Conservation (phyloP, 1,140 invertebrate species). For the Vanessa tameamea region DNA sequence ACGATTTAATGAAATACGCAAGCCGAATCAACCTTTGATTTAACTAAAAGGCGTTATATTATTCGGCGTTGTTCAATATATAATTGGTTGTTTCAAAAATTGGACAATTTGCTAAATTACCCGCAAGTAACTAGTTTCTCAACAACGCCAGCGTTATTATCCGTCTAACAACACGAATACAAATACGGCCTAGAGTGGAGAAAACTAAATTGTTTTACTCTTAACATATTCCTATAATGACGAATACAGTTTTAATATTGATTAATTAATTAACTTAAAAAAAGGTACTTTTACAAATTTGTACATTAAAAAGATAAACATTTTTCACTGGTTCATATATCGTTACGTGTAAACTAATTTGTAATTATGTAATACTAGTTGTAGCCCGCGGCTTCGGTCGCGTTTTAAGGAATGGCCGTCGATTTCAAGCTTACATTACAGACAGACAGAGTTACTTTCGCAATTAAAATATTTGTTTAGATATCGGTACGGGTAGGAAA, state of each 20-base stretch:
- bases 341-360: too few relatives aligned
- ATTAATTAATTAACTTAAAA: too few relatives aligned
- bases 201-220: conserved; percentile 15
- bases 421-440: too few relatives aligned
- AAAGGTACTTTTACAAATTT: too few relatives aligned
- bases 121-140: conserved; percentile 31
- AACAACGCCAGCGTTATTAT: conserved; percentile 35
- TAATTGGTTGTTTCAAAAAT: conserved; percentile 35
- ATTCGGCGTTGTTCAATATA: conserved; percentile 26
- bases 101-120: conserved; percentile 41
- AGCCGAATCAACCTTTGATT: conserved; percentile 14
- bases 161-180: conserved; percentile 37
- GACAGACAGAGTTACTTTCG: too few relatives aligned
- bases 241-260: background rate
- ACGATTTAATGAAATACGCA: conserved; percentile 5
- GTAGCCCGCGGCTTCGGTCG: too few relatives aligned
- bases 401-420: too few relatives aligned
- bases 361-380: too few relatives aligned
- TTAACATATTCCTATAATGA: background rate
- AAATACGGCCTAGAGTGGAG: conserved; percentile 22
- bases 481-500: too few relatives aligned
- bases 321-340: too few relatives aligned
- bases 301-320: too few relatives aligned
- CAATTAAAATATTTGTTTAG: too few relatives aligned
- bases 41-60: conserved; percentile 12